phyloP scores from a whole-genome alignment of 1,140 invertebrate species.

The Nasonia vitripennis region DNA sequence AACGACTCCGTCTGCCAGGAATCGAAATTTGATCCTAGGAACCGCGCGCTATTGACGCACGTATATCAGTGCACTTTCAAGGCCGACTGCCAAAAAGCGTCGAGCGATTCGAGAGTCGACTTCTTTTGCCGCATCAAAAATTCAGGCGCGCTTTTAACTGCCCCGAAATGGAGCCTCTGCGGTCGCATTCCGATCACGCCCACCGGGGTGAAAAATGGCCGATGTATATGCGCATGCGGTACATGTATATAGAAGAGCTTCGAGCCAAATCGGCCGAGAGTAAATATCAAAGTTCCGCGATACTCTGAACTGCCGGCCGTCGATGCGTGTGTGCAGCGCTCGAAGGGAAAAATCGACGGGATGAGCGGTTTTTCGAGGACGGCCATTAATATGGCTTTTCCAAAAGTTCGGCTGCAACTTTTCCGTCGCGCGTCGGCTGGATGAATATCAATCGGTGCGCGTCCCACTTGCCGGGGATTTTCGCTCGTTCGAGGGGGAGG shows the following conservation, averaged over 20 bases:
- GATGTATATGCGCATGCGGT: background rate
- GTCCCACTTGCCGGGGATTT: no score
- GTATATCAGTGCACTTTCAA: background rate
- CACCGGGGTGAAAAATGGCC: background rate
- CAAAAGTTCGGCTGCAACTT: no score
- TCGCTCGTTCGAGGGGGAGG: no score
- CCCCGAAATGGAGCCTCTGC: constrained; percentile 14
- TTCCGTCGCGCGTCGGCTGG: no score
- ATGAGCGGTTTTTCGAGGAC: background rate
- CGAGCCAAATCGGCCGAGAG: constrained; percentile 21
- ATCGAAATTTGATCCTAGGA: no score
- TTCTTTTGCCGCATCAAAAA: constrained; percentile 22
- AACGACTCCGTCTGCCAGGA: no score
- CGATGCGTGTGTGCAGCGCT: background rate
- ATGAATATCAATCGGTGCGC: no score
- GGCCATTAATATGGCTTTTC: no score
- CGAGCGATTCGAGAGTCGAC: background rate
- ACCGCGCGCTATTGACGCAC: no score
- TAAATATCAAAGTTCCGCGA: constrained; percentile 31
- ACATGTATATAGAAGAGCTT: background rate
- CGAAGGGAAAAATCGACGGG: background rate
- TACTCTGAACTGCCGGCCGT: constrained; percentile 4
- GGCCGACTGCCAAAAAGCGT: background rate
- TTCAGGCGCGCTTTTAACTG: constrained; percentile 31
- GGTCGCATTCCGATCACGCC: constrained; percentile 33